phyloP scores from a whole-genome alignment of 2,113 vertebrate genomes.

The Brachyistius frenatus region DNA sequence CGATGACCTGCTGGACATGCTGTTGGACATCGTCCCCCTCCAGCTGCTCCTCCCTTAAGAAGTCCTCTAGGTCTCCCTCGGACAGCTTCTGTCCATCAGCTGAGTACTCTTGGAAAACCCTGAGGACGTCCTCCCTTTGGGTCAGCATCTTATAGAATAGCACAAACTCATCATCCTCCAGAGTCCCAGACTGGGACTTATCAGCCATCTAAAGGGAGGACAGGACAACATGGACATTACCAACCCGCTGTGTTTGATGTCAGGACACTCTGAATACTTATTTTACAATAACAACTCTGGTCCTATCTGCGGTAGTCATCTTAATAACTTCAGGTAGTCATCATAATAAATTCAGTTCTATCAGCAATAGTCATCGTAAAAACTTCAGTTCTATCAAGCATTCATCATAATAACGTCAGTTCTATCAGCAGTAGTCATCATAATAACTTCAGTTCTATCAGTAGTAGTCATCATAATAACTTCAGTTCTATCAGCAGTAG shows the following conservation, averaged over 20 bases:
- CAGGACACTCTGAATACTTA: background rate
- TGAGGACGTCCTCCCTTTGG: conserved; percentile 88
- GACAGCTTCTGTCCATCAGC: conserved; percentile 91
- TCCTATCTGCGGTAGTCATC: too few relatives aligned
- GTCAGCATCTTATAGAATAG: conserved; percentile 96
- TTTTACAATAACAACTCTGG: background rate
- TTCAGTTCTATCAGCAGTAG: too few relatives aligned
- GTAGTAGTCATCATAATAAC: too few relatives aligned
- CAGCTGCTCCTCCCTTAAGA: conserved; percentile 90
- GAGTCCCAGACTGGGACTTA: conserved; percentile 87
- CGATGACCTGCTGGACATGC: conserved; percentile 87
- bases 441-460: too few relatives aligned
- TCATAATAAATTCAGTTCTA: too few relatives aligned
- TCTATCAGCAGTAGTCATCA: too few relatives aligned
- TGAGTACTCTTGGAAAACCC: conserved; percentile 90
- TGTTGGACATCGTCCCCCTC: conserved; percentile 79
- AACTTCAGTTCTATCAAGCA: too few relatives aligned
- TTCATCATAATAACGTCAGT: too few relatives aligned
- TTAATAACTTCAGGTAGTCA: too few relatives aligned
- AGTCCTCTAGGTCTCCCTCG: conserved; percentile 89
- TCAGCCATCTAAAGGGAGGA: conserved; percentile 88
- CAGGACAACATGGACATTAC: background rate
- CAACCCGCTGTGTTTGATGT: too few relatives aligned
- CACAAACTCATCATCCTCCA: conserved; percentile 95
- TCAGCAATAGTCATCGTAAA: too few relatives aligned